Evolutionary conservation across 2,888 invertebrate species (phyloP).

Genomic region (Masnerella sp.): DNA sequence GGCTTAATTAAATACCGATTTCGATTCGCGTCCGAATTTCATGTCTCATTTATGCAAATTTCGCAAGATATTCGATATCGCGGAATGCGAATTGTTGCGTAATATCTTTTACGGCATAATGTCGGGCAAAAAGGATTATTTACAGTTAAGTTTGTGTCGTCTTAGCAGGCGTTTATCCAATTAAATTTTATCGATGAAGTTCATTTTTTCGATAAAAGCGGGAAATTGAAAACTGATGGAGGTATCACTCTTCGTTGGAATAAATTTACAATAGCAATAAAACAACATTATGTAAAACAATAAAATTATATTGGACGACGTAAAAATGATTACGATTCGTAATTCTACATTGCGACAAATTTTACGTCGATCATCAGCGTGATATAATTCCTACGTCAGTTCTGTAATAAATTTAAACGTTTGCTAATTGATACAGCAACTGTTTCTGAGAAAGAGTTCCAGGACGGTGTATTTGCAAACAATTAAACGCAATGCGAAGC

Average conservation of each 20-base stretch:
- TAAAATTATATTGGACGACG: too few relatives aligned
- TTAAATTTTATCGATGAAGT: not conserved
- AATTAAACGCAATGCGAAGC: conserved; percentile 16
- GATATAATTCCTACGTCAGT: conserved; percentile 10
- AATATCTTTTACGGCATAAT: conserved; percentile 3
- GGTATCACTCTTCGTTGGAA: too few relatives aligned
- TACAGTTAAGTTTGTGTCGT: too few relatives aligned
- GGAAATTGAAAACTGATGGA: too few relatives aligned
- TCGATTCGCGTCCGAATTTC: conserved; percentile 6
- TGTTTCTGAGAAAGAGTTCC: conserved; percentile 28
- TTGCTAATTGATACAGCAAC: conserved; percentile 26
- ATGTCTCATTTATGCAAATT: conserved; percentile 24
- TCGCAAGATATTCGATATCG: conserved; percentile 7
- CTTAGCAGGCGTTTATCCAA: too few relatives aligned
- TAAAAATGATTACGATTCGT: too few relatives aligned
- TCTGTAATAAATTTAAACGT: conserved; percentile 13
- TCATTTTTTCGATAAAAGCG: too few relatives aligned
- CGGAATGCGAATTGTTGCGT: not conserved
- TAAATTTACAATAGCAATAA: too few relatives aligned
- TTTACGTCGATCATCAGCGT: too few relatives aligned
- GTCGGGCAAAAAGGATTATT: not conserved
- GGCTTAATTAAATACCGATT: conserved; percentile 1
- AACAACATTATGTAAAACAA: too few relatives aligned
- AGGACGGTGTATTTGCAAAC: conserved; percentile 39
- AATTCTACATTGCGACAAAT: too few relatives aligned